Evolutionary conservation across 1,140 invertebrate genomes (phyloP), one percentile per base, ranked within the genome.

Genomic region (Drosophila kanapiae): DNA sequence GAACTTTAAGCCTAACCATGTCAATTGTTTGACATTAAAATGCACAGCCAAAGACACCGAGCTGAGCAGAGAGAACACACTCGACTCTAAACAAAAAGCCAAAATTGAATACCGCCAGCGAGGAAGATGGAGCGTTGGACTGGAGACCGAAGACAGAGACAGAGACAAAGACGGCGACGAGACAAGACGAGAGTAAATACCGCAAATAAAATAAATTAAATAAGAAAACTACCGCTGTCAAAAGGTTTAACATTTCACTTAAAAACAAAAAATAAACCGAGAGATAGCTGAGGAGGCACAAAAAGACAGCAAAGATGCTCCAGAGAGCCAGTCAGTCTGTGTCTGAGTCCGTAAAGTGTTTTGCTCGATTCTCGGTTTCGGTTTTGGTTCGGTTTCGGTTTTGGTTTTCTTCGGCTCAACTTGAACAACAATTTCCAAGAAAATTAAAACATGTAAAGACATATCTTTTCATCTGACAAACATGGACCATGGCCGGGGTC

Each of bases 161-260:
- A 5, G 18, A 14, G 51, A 37, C 59, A 31, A 16, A 54, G 31
- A 6, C 43, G 42, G 45, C 40, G 42, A 37, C 23, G 49, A 58
- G 29, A 51, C 59, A 38, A 63, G 72, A 79, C 62, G 74, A 74
- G 81, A 78, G 78, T 84, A 90, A 88, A 87, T 87, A 81, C 84
- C 84, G 85, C 80, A 88, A 88, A 88, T 88, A 88, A 88, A 88
- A 88, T 88, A 90, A 88, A 88, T 88, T 90, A 88, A 88, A 88
- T 88, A 88, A 88, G 84, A 88, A 74, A 88, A 90, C 84, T 90
- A 88, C 84, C 85, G 84, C 84, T 88, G 84, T 88, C 84, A 88
- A 88, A 88, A 88, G 84, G 84, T 90, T 88, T 88, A 88, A 88
- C 84, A 88, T 88, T 88, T 88, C 84, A 88, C 84, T 88, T 88